Percentiles rank a stretch among this genome's conserved stretches.
These are phyloP conservation scores for Uropsilus gracilis DNA, from an alignment of 2,113 vertebrate species.

Conservation along the genomic window DNA sequence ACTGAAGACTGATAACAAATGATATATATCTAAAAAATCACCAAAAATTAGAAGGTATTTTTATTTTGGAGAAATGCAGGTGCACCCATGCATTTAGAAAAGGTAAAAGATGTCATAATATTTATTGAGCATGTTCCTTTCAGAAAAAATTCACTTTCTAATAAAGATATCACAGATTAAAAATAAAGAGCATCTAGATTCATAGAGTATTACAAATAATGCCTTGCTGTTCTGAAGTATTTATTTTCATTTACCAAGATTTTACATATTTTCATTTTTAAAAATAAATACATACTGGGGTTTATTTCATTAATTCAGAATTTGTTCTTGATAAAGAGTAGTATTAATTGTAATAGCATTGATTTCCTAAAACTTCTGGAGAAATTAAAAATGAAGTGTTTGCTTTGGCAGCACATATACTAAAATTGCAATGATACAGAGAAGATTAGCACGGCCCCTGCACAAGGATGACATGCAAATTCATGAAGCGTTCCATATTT, in stretches of 20 bases:
- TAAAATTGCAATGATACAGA: too few relatives aligned
- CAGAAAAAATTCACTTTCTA: constrained; percentile 25
- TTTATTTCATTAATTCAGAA: constrained; percentile 2
- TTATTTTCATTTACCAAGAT: constrained; percentile 31
- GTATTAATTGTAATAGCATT: background rate
- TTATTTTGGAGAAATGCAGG: constrained; percentile 35
- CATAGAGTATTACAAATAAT: constrained; percentile 37
- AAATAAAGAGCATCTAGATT: constrained; percentile 29
- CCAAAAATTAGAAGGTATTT: background rate
- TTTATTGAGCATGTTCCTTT: background rate
- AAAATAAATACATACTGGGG: too few relatives aligned
- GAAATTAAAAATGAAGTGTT: too few relatives aligned
- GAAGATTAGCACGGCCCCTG: too few relatives aligned
- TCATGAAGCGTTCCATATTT: too few relatives aligned
- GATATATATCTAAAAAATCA: background rate
- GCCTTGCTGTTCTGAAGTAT: constrained; percentile 51
- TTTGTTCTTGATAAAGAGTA: constrained; percentile 3
- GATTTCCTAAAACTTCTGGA: constrained; percentile 3
- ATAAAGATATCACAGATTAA: background rate
- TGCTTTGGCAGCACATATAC: too few relatives aligned
- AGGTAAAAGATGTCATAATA: background rate
- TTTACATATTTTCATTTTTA: too few relatives aligned
- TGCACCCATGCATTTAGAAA: background rate
- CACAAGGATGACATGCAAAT: too few relatives aligned
- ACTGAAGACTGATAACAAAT: background rate